Evolutionary conservation across 2,888 invertebrate species (phyloP), one percentile per base, ranked within the genome.

Genomic region (Sphaerophoria taeniata): DNA sequence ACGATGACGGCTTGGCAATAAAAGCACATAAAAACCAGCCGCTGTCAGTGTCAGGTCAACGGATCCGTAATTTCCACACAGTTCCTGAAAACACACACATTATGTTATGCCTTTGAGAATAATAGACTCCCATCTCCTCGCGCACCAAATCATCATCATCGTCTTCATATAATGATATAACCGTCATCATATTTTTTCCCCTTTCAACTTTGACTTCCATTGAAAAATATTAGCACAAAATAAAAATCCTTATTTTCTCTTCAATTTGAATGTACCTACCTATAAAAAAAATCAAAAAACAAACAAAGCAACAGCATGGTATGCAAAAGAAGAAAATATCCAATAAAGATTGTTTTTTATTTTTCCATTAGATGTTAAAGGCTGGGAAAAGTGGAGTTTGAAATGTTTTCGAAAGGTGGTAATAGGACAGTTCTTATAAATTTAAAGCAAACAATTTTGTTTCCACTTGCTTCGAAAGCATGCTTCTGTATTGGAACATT

Each of bases 21-120:
- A 84, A 84, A 80, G 39, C 39, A 80, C 61, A 84, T 84, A 84
- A 84, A 75, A 80, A 84, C 69, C 69, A 80, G 75, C 84, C 75
- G 84, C 80, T 84, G 84, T 75, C 80, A 76, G 84, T 76, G 75
- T 69, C 80, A 76, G 84, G 84, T 80, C 84, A 80, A 76, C 72
- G 36, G 45, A 74, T 55, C 16, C 34, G 34, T 11, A 55, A 67
- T 72, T 43, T 36, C 69, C 36, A 47, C 43, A 47, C 33, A 47
- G 61, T 72, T 60, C 55, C 60, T 49, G 47, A 65, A 49, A 49
- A 43, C 43, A 43, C 61, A 24, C 60, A 51, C 24, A 36, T 33
- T 51, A 60, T 53, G 24, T 51, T 61, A 12, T 53, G 36, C 56
- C 39, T 39, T 75, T 45, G 60, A 55, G 75, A 80, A 80, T 84